Conservation (phyloP, 2,888 invertebrate genomes). For the Synanthedon formicaeformis region DNA sequence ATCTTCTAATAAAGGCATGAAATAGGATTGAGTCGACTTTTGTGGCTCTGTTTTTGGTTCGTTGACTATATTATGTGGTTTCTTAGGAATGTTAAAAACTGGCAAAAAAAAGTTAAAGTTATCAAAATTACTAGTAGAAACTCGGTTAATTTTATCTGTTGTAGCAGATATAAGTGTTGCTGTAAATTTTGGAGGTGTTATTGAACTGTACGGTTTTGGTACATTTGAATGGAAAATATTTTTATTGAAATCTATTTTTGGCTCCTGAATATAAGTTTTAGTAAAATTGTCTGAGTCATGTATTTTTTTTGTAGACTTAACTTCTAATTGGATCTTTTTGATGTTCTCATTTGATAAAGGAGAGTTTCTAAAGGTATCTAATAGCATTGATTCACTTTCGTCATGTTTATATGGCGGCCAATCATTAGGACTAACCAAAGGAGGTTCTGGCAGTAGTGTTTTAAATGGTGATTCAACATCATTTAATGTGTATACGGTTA, state of each 20-base stretch:
- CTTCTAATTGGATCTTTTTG: neutral
- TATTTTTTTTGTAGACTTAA: neutral
- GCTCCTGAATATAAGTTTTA: neutral
- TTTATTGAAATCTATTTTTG: neutral
- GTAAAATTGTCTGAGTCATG: neutral
- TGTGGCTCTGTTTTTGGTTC: conserved; percentile 1
- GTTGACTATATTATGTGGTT: conserved; percentile 3
- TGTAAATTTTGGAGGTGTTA: neutral
- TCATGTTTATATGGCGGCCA: conserved; percentile 9
- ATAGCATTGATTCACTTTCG: neutral
- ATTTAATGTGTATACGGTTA: conserved; percentile 32
- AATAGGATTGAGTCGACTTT: conserved; percentile 13
- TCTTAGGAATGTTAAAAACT: conserved; percentile 11
- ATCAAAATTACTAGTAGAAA: conserved; percentile 24
- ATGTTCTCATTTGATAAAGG: neutral
- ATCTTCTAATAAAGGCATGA: conserved; percentile 18
- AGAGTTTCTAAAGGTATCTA: neutral
- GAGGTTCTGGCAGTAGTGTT: conserved; percentile 24
- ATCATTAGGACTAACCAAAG: conserved; percentile 12
- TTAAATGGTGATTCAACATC: conserved; percentile 28
- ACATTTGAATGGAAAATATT: neutral
- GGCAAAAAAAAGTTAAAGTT: conserved; percentile 36
- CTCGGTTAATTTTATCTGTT: conserved; percentile 15
- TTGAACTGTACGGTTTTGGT: neutral
- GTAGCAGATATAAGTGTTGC: neutral